Evolutionary conservation across 2,888 invertebrate species (phyloP).

Genomic region (Sinopyrophorus schimmeli): DNA sequence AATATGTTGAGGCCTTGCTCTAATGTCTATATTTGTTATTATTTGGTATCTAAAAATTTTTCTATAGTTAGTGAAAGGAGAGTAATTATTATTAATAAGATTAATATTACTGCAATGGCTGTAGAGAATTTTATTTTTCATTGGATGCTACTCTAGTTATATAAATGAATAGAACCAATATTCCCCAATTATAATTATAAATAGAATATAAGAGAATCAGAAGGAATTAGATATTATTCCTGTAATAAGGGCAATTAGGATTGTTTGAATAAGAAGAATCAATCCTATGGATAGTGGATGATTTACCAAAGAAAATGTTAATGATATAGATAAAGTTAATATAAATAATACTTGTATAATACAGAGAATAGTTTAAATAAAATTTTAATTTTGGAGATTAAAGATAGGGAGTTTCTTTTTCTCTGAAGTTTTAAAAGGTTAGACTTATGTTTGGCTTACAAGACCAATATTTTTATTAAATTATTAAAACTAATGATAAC

Average conservation of each 20-base stretch:
- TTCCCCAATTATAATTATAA: slow-evolving; percentile 66
- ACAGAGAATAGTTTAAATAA: slow-evolving; percentile 67
- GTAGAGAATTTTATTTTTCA: slow-evolving; percentile 58
- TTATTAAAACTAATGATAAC: slow-evolving; percentile 66
- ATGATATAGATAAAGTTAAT: slow-evolving; percentile 49
- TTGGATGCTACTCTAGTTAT: slow-evolving; percentile 65
- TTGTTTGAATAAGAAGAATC: slow-evolving; percentile 60
- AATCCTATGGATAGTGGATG: slow-evolving; percentile 62
- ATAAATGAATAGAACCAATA: slow-evolving; percentile 69
- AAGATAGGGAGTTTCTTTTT: too few relatives aligned
- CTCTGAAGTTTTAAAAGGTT: too few relatives aligned
- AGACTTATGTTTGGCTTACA: too few relatives aligned
- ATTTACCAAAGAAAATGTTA: slow-evolving; percentile 54
- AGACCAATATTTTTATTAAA: slow-evolving; percentile 70
- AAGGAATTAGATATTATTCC: slow-evolving; percentile 60
- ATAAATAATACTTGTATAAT: slow-evolving; percentile 42
- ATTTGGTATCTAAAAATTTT: slow-evolving; percentile 39
- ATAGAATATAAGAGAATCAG: too few relatives aligned
- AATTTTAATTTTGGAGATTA: slow-evolving; percentile 75
- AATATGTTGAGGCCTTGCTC: too few relatives aligned
- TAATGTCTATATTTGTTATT: slow-evolving; percentile 60
- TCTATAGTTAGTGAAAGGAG: slow-evolving; percentile 44
- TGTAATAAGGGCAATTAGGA: slow-evolving; percentile 56
- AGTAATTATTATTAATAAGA: slow-evolving; percentile 45
- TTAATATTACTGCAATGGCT: slow-evolving; percentile 45